A percentile compares a stretch with the other conserved stretches of the same genome.
Conservation (phyloP, 1,140 invertebrate genomes). For the Colletes gigas region DNA sequence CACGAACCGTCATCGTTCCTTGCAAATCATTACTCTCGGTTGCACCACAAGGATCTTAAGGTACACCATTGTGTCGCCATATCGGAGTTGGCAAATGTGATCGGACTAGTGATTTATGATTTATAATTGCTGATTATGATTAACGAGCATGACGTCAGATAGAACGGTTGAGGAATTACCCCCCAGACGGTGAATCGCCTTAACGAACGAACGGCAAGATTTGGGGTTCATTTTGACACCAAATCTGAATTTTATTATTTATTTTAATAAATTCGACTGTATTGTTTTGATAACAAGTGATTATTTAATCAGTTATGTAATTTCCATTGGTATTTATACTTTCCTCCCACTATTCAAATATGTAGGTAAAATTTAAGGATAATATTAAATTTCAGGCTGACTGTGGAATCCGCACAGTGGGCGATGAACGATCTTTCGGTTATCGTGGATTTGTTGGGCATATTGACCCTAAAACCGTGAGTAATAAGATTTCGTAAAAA, state of each 20-base stretch:
- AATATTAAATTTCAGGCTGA: constrained; percentile 82
- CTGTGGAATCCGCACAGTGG: constrained; percentile 92
- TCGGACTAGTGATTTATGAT: background rate
- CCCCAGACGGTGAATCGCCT: no score
- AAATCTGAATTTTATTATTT: no score
- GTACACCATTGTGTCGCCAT: constrained; percentile 71
- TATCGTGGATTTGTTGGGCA: constrained; percentile 91
- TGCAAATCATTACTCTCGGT: constrained; percentile 89
- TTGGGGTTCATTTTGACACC: no score
- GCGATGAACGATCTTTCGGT: constrained; percentile 90
- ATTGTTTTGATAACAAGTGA: no score
- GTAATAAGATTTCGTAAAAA: constrained; percentile 74
- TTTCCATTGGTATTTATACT: no score
- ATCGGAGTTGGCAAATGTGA: background rate
- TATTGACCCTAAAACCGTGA: constrained; percentile 92
- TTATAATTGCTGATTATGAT: no score
- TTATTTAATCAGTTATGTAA: no score
- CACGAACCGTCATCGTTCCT: constrained; percentile 86
- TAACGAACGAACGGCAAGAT: no score
- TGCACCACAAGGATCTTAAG: constrained; percentile 88
- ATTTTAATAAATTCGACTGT: no score
- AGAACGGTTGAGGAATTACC: no score
- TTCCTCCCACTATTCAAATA: no score
- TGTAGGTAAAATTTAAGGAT: background rate
- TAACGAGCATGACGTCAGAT: no score